A percentile compares a stretch with the other conserved stretches of the same genome.
phyloP scores from a whole-genome alignment of 2,888 invertebrate genomes.

The Atethmia centrago region DNA sequence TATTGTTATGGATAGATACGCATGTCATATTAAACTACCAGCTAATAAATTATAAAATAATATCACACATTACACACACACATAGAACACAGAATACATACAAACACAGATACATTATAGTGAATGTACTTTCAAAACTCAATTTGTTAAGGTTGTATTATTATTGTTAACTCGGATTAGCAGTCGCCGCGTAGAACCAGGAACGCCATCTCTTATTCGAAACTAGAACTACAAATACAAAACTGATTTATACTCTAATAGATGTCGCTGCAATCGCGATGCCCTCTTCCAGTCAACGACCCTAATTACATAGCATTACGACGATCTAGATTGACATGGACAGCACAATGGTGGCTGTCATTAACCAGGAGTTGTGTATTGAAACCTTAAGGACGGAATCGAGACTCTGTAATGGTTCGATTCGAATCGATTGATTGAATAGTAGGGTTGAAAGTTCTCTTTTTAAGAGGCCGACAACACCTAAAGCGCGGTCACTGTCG shows the following conservation, averaged over 20 bases:
- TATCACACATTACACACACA: no score
- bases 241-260: slow-evolving; percentile 41
- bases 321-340: slow-evolving; percentile 61
- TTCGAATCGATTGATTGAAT: slow-evolving; percentile 61
- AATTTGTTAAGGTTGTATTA: no score
- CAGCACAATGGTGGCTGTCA: slow-evolving; percentile 66
- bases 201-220: slow-evolving; percentile 46
- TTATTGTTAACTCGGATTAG: no score
- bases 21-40: no score
- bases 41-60: no score
- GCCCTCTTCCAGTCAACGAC: slow-evolving; percentile 39
- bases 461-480: no score
- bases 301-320: slow-evolving; percentile 62
- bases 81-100: no score
- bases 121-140: no score
- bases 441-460: slow-evolving; percentile 35
- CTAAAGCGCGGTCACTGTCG: no score
- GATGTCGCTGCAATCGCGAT: slow-evolving; percentile 56
- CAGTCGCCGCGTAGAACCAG: neutral
- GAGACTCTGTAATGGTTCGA: slow-evolving; percentile 56
- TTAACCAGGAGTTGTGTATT: slow-evolving; percentile 59
- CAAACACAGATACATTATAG: no score
- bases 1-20: no score
- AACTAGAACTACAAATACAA: slow-evolving; percentile 18
- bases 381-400: slow-evolving; percentile 60